These are phyloP conservation scores for Tamias sibiricus DNA, from an alignment of 2,113 vertebrate genomes.

Conservation along the genomic window DNA sequence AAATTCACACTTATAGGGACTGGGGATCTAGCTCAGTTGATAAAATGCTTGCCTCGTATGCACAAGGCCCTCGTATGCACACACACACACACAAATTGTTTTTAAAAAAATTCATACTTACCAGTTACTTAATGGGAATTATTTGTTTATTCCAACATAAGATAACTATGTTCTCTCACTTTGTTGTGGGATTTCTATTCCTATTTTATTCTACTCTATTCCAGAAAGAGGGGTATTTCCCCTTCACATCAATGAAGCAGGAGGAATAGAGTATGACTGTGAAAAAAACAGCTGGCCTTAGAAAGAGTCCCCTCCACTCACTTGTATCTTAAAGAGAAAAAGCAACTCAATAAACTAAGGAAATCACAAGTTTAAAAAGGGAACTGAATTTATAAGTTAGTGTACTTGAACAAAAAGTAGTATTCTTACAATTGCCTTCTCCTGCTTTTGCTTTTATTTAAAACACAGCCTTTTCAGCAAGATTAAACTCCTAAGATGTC, in stretches of 20 bases:
- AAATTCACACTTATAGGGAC: neutral
- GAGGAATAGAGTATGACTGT: neutral
- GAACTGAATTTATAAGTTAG: neutral
- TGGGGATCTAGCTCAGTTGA: too few species aligned
- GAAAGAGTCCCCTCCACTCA: neutral
- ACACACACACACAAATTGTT: too few species aligned
- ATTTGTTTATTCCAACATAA: neutral
- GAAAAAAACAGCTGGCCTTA: neutral
- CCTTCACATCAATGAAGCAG: neutral
- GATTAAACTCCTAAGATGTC: neutral
- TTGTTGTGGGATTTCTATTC: neutral
- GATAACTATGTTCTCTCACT: neutral
- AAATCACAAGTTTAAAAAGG: neutral
- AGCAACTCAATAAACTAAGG: neutral
- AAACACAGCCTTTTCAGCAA: neutral
- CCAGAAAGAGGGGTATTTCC: neutral
- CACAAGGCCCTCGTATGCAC: too few species aligned
- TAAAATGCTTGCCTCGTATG: too few species aligned
- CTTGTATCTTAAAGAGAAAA: neutral
- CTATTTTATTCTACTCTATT: neutral
- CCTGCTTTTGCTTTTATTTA: slow-evolving; percentile 14
- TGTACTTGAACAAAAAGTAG: neutral
- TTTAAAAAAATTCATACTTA: neutral
- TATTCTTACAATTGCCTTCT: neutral
- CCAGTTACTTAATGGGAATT: neutral